A percentile compares a stretch with the other conserved stretches of the same genome.
Conservation (phyloP, 2,797 vertebrate genomes). For the Diglossa cyanea region DNA sequence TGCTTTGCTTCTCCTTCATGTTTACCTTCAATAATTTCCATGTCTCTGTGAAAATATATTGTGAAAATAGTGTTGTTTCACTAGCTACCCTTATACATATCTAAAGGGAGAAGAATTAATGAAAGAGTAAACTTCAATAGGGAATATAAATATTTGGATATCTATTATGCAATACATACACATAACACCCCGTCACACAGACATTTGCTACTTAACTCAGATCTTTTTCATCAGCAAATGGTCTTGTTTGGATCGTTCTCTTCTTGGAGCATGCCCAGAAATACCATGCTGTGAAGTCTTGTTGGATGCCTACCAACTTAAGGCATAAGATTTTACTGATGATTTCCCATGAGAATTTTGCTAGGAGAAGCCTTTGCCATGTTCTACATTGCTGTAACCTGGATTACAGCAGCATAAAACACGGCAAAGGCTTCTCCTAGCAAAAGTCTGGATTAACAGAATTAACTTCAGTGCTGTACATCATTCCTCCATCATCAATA, state of each 20-base stretch:
- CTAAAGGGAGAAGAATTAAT: not conserved
- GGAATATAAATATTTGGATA: not conserved
- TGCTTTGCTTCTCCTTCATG: not conserved
- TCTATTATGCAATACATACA: not conserved
- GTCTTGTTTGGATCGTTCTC: not conserved
- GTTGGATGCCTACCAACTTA: not conserved
- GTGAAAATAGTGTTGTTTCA: not conserved
- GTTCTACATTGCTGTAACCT: not conserved
- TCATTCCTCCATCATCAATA: not conserved
- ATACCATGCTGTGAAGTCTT: not conserved
- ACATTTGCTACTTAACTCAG: not conserved
- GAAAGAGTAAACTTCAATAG: not conserved
- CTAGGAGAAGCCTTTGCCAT: not conserved
- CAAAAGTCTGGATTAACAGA: not conserved
- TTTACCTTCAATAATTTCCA: not conserved
- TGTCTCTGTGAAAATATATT: not conserved
- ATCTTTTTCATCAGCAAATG: not conserved
- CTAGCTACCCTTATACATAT: not conserved
- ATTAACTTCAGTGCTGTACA: not conserved
- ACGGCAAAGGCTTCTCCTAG: not conserved
- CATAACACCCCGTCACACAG: not conserved
- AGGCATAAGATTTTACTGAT: not conserved
- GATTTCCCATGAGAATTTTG: not conserved
- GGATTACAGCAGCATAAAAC: not conserved
- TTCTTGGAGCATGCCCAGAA: constrained; percentile 25